A percentile compares a stretch with the other conserved stretches of the same genome.
These are phyloP conservation scores for Sclerurus mexicanus DNA, from an alignment of 2,113 vertebrate genomes.

Conservation along the genomic window DNA sequence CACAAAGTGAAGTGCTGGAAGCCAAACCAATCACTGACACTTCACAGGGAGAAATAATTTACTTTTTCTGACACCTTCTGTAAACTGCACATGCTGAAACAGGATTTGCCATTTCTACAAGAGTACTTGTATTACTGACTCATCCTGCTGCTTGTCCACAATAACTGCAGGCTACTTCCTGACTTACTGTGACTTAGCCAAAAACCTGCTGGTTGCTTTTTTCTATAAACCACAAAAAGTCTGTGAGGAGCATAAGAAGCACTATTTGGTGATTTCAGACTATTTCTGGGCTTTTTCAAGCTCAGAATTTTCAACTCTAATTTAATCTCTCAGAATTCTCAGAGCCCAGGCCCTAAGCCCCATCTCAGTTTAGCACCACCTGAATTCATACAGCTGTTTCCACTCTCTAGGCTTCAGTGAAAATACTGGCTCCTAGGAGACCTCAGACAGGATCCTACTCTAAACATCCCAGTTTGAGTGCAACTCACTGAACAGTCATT, in stretches of 20 bases:
- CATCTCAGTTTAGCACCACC: not conserved
- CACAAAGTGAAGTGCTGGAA: not conserved
- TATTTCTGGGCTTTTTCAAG: not conserved
- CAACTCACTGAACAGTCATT: not conserved
- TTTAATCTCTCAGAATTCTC: not conserved
- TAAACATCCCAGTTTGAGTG: not conserved
- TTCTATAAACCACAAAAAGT: not conserved
- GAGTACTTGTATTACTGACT: not conserved
- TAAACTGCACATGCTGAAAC: not conserved
- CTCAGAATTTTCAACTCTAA: not conserved
- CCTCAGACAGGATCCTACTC: not conserved
- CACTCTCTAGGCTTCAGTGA: not conserved
- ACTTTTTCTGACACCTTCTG: not conserved
- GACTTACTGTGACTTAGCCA: not conserved
- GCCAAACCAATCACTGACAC: not conserved
- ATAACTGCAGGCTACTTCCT: not conserved
- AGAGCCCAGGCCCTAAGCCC: not conserved
- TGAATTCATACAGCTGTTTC: not conserved
- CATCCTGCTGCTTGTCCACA: not conserved
- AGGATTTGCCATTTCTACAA: not conserved
- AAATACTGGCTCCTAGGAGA: not conserved
- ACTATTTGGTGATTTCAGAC: not conserved
- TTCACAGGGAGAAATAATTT: not conserved
- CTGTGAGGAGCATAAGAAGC: not conserved
- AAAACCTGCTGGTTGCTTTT: not conserved